Conservation (phyloP, 2,797 vertebrate species). For the Lithobates sylvaticus region DNA sequence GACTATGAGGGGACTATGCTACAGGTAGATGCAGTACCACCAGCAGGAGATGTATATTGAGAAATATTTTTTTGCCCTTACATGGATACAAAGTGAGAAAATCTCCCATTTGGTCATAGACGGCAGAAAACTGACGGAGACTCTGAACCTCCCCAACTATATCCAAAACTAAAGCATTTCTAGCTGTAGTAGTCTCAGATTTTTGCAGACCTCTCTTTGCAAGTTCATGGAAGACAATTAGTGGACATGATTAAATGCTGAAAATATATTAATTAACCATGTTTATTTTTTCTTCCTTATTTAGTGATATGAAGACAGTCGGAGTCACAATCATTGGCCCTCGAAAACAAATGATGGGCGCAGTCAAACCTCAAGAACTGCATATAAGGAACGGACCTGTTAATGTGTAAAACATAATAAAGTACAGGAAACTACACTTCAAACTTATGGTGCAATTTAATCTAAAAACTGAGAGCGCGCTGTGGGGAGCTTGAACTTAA, state of each 20-base stretch:
- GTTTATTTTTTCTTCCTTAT: constrained; percentile 46
- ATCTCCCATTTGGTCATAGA: too few species aligned
- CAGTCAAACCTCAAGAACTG: constrained; percentile 94
- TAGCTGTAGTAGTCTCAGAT: too few species aligned
- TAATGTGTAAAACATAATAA: constrained; percentile 83
- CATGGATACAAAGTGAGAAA: too few species aligned
- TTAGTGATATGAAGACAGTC: constrained; percentile 94
- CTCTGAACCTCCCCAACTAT: too few species aligned
- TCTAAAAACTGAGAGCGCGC: constrained; percentile 55
- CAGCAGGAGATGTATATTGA: too few species aligned
- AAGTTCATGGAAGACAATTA: too few species aligned
- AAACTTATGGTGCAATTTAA: constrained; percentile 59
- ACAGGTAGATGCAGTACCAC: too few species aligned
- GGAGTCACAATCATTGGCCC: constrained; percentile 93
- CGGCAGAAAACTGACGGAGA: too few species aligned
- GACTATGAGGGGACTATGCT: too few species aligned
- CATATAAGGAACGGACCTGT: constrained; percentile 93
- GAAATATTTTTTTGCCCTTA: too few species aligned
- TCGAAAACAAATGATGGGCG: constrained; percentile 96
- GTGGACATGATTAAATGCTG: not conserved
- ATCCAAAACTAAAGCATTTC: too few species aligned
- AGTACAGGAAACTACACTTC: constrained; percentile 55
- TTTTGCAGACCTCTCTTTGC: too few species aligned
- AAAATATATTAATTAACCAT: not conserved
- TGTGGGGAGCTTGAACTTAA: constrained; percentile 65